Evolutionary conservation across 2,113 vertebrate species (phyloP), one percentile per base, ranked within the genome.

Genomic region (Alouatta palliata): DNA sequence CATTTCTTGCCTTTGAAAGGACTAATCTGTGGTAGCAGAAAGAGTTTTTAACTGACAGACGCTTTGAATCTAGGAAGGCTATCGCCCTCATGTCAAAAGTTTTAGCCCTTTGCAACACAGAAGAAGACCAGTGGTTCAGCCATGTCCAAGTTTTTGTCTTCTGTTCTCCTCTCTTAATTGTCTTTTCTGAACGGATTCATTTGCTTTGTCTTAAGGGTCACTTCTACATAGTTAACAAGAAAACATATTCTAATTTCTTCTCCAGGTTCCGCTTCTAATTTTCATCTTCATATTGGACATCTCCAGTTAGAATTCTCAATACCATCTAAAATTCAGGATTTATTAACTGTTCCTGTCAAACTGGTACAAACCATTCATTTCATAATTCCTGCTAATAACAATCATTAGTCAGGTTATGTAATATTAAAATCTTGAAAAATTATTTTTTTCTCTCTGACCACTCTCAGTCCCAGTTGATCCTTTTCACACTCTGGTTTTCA

Each of bases 1-100:
- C 27, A 47, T 88, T 90, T 58, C 23, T 75, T 95, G 35, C 27
- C 45, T 87, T 97, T 84, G n/a, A 90, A 90, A 90, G 47, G 19
- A 45, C 10, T 71, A 40, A 87, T 2, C 61, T 73, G 5, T 73
- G 23, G 45, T 52, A 93, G 70, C 37, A 89, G 25, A 90, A 95
- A 77, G 27, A 21, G 30, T 45, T 71, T 64, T 87, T 66, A 95
- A 80, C 13, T 66, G 14, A 86, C 6, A 83, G 25, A 47, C 58
- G 3, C 9, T 83, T 96, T 95, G 87, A 12, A 80, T 61, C n/a
- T 80, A 66, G 70, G 11, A 87, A 79, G 40, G 80, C 30, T 77
- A 58, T 30, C 80, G 14, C 8, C 27, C 23, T 73, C 32, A 12
- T 30, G 25, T 73, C 16, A 54, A 83, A 85, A 93, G 45, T 35